Percentiles rank a stretch among this genome's conserved stretches.
Conservation (phyloP, 37 sponge, comb jelly and placozoan species). For the Bolinopsis microptera region DNA sequence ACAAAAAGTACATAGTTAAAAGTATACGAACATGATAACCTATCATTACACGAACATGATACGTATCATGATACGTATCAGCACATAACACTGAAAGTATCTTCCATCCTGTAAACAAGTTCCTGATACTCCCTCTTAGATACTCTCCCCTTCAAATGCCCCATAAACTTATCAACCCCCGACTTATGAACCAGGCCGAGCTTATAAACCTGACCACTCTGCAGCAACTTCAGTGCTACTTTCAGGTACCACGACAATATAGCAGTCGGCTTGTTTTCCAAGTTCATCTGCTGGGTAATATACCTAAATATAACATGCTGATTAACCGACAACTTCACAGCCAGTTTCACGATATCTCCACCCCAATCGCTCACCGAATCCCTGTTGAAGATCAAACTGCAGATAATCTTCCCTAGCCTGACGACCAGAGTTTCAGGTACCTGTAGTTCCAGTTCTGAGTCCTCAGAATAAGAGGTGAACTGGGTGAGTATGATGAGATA, state of each 20-base stretch:
- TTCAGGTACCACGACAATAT: slow-evolving; percentile 20
- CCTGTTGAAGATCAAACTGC: neutral
- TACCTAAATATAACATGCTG: neutral
- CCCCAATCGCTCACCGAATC: slow-evolving; percentile 15
- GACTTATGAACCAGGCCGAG: neutral
- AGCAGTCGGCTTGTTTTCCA: neutral
- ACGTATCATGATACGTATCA: too few species aligned
- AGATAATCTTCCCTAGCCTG: neutral
- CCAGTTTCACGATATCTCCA: neutral
- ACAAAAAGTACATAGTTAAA: too few species aligned
- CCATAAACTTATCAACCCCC: neutral
- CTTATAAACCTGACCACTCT: neutral
- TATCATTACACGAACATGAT: too few species aligned
- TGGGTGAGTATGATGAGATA: neutral
- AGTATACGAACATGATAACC: too few species aligned
- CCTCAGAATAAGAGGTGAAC: neutral
- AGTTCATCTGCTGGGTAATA: neutral
- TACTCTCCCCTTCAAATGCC: neutral
- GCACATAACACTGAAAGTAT: neutral
- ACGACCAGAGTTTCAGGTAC: neutral
- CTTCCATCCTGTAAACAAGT: neutral
- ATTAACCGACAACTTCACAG: neutral
- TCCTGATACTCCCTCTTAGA: neutral
- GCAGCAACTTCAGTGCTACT: neutral
- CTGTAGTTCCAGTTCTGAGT: neutral